Percentiles rank a stretch among this genome's conserved stretches.
These are phyloP conservation scores for Drosophila bocki DNA, from an alignment of 1,140 invertebrate species.

Conservation along the genomic window DNA sequence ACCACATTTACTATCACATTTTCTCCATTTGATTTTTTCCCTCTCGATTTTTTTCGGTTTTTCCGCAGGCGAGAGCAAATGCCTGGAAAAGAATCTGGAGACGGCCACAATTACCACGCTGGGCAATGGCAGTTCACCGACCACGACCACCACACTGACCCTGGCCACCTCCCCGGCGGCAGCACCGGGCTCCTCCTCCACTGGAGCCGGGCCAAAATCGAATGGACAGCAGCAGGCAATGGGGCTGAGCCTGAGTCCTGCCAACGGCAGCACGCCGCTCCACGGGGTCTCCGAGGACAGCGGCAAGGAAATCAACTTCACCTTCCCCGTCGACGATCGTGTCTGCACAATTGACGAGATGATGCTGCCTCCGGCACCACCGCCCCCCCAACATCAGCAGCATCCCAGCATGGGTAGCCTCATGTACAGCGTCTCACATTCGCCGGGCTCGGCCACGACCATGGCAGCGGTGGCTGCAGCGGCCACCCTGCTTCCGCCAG, in stretches of 20 bases:
- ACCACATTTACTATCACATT: conserved; percentile 15
- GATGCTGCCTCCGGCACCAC: conserved; percentile 69
- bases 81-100: conserved; percentile 82
- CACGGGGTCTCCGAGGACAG: conserved; percentile 49
- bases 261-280: conserved; percentile 48
- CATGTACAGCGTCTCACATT: conserved; percentile 69
- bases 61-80: conserved; percentile 77
- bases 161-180: conserved; percentile 48
- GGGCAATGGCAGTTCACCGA: conserved; percentile 74
- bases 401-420: conserved; percentile 71
- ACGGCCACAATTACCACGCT: conserved; percentile 69
- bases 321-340: conserved; percentile 83
- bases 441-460: conserved; percentile 60
- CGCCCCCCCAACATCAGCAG: conserved; percentile 42
- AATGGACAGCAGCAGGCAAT: conserved; percentile 39
- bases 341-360: conserved; percentile 84
- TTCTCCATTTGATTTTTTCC: background rate
- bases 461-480: conserved; percentile 76
- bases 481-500: conserved; percentile 77
- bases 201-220: conserved; percentile 12
- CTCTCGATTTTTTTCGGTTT: background rate
- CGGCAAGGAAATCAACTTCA: conserved; percentile 84
- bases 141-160: conserved; percentile 70
- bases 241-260: conserved; percentile 37
- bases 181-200: background rate